A percentile compares a stretch with the other conserved stretches of the same genome.
Evolutionary conservation across 2,113 vertebrate species (phyloP).

Genomic region (Thryonomys swinderianus): DNA sequence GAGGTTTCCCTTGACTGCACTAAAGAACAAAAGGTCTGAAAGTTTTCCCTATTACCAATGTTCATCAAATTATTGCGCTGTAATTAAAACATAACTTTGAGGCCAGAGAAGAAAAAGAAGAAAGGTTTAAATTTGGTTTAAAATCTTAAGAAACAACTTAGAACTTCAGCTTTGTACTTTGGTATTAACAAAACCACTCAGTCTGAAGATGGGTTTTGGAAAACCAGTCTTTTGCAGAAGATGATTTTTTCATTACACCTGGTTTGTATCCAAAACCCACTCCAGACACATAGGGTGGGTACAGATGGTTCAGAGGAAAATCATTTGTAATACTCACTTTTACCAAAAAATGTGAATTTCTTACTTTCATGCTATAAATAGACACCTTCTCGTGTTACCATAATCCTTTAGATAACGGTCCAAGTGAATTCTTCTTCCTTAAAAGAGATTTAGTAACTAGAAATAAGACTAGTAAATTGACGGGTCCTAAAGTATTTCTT

Average conservation of each 20-base stretch:
- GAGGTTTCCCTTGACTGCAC: slow-evolving; percentile 88
- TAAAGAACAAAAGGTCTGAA: slow-evolving; percentile 90
- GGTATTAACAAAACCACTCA: background rate
- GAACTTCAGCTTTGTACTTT: slow-evolving; percentile 58
- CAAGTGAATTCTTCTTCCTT: background rate
- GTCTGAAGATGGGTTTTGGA: background rate
- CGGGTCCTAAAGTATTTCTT: slow-evolving; percentile 46
- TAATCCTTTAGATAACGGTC: background rate
- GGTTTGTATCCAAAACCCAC: background rate
- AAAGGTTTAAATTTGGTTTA: slow-evolving; percentile 77
- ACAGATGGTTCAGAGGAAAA: background rate
- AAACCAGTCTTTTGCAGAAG: background rate
- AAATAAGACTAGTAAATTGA: slow-evolving; percentile 9
- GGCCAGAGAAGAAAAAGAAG: slow-evolving; percentile 71
- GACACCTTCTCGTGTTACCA: background rate
- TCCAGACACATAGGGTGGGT: background rate
- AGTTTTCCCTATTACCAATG: slow-evolving; percentile 88
- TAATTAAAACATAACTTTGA: slow-evolving; percentile 89
- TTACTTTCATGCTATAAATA: background rate
- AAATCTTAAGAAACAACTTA: slow-evolving; percentile 66
- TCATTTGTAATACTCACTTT: background rate
- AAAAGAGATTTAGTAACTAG: background rate
- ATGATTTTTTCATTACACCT: background rate
- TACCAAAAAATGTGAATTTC: background rate
- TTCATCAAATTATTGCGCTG: slow-evolving; percentile 85